Evolutionary conservation across 1,140 invertebrate genomes (phyloP).

Genomic region (Archivesica marissinica): DNA sequence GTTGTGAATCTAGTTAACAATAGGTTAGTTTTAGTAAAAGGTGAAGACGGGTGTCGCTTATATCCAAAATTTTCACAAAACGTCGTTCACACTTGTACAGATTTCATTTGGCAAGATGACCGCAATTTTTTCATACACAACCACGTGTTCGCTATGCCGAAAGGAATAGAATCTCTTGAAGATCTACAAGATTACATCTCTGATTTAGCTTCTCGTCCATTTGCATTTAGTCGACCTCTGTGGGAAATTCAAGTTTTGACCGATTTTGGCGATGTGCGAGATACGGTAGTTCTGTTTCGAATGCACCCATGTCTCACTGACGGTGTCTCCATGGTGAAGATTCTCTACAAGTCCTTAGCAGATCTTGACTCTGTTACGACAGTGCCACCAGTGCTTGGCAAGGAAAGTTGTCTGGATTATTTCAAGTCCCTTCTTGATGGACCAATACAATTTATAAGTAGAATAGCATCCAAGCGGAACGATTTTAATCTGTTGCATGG

Average conservation of each 20-base stretch:
- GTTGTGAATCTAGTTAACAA: slow-evolving; percentile 51
- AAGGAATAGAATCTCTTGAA: slow-evolving; percentile 76
- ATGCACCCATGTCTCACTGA: slow-evolving; percentile 87
- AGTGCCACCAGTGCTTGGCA: slow-evolving; percentile 84
- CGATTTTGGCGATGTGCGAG: slow-evolving; percentile 83
- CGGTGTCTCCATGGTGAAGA: slow-evolving; percentile 85
- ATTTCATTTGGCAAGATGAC: slow-evolving; percentile 85
- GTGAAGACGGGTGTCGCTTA: slow-evolving; percentile 30
- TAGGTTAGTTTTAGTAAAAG: slow-evolving; percentile 45
- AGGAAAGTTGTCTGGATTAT: slow-evolving; percentile 65
- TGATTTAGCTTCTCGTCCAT: slow-evolving; percentile 82
- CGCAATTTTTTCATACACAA: slow-evolving; percentile 85
- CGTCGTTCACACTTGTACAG: slow-evolving; percentile 75
- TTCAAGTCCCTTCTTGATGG: slow-evolving; percentile 85
- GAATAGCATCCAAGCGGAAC: slow-evolving; percentile 82
- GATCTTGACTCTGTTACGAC: slow-evolving; percentile 84
- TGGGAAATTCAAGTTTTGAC: slow-evolving; percentile 86
- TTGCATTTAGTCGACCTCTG: slow-evolving; percentile 84
- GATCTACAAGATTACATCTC: slow-evolving; percentile 84
- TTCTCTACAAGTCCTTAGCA: slow-evolving; percentile 85
- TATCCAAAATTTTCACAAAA: slow-evolving; percentile 59
- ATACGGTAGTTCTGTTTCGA: slow-evolving; percentile 85
- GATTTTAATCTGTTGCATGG: slow-evolving; percentile 81
- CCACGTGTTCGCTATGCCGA: slow-evolving; percentile 85
- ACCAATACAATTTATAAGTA: slow-evolving; percentile 85